Evolutionary conservation across 2,888 invertebrate species (phyloP).

Genomic region (Scaptomyza reducta): DNA sequence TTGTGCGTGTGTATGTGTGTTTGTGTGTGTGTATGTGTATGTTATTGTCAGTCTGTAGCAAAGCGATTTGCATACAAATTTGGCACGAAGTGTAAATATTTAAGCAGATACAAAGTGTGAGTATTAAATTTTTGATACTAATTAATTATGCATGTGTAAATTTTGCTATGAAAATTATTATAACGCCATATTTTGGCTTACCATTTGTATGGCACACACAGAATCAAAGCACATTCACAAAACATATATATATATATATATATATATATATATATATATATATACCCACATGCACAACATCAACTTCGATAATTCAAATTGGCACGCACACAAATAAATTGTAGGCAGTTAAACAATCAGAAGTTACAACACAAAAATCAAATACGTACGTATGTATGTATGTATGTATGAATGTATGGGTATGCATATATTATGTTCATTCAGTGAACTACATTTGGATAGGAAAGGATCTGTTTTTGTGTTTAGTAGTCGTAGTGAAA

Average conservation of each 20-base stretch:
- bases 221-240: background rate
- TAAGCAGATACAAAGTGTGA: constrained; percentile 83
- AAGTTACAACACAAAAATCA: constrained; percentile 42
- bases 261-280: background rate
- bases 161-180: constrained; percentile 79
- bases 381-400: constrained; percentile 21
- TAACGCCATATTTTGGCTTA: constrained; percentile 73
- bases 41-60: constrained; percentile 78
- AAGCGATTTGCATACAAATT: constrained; percentile 83
- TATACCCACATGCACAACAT: background rate
- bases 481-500: constrained; percentile 18
- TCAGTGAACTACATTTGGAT: constrained; percentile 16
- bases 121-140: constrained; percentile 84
- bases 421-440: background rate
- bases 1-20: constrained; percentile 57
- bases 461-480: constrained; percentile 17
- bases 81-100: constrained; percentile 83
- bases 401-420: no score
- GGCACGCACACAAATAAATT: constrained; percentile 65
- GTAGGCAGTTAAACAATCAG: constrained; percentile 35
- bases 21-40: constrained; percentile 46
- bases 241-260: background rate
- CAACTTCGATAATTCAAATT: constrained; percentile 65
- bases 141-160: constrained; percentile 84
- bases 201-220: constrained; percentile 47